These are phyloP conservation scores for Acrocephalus arundinaceus DNA, from an alignment of 2,113 vertebrate genomes.

Conservation along the genomic window DNA sequence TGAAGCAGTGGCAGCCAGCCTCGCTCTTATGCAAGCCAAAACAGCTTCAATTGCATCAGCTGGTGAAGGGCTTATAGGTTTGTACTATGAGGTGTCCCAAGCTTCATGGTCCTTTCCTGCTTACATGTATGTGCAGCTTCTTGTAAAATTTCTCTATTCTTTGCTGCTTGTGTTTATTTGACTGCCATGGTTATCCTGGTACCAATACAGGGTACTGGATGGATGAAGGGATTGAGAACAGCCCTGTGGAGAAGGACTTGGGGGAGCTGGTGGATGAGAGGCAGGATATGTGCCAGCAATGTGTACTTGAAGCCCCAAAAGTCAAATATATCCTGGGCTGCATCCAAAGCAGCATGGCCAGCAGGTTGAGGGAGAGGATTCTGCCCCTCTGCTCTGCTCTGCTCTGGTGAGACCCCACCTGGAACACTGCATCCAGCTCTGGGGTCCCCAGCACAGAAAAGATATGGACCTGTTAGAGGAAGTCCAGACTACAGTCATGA, in stretches of 20 bases:
- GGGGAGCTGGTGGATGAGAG: neutral
- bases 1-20: neutral
- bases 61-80: neutral
- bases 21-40: neutral
- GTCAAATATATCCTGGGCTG: neutral
- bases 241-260: neutral
- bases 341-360: fast-evolving
- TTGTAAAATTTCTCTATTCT: neutral
- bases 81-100: neutral
- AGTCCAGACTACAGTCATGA: neutral
- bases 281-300: no score
- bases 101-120: neutral
- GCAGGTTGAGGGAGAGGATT: fast-evolving
- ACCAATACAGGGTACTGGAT: neutral
- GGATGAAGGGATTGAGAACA: neutral
- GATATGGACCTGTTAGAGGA: neutral
- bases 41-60: neutral
- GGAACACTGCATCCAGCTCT: neutral
- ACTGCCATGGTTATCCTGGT: neutral
- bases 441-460: neutral
- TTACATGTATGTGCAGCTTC: neutral
- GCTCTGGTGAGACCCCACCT: neutral
- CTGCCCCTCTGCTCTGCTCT: neutral
- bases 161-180: neutral
- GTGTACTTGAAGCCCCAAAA: neutral